Base-by-base conservation (phyloP, 2,113 vertebrate genomes). In the Azemiops feae region DNA sequence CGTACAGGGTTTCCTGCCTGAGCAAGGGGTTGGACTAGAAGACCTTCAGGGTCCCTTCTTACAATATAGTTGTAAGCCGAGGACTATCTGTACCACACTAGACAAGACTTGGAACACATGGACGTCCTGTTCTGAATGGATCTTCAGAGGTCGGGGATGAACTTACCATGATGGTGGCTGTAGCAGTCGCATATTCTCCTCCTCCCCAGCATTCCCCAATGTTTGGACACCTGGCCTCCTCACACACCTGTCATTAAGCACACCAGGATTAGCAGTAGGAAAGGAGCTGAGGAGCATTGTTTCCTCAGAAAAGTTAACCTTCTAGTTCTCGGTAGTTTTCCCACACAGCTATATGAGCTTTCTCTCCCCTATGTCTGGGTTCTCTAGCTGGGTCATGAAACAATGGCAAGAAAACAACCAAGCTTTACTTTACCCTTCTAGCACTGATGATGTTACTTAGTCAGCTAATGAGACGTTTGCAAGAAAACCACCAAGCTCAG, bases 161-260 rank as follows among this genome's bases (percentile, higher is more conserved):
- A 90, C 98, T 98, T 94, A 99, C 99, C 99, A 99, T 99, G 95
- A 99, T 99, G 1, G 99, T 99, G 93, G 99, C 99, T 7, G 99
- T 99, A 0, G 99, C 99, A 0, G 99, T 99, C 55, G 98, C 98
- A 5, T 98, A 98, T 87, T 99, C 99, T 92, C 99, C 99, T 27
- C 99, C 99, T 93, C 99, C 99, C 99, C 99, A 99, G 88, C 99
- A 99, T 90, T 99, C 99, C 12, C 99, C 99, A n/a, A 99, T 99
- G 97, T 99, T 99, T 47, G 99, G 99, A 97, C 99, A 99, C 60
- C 98, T 98, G 20, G 99, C 99, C 97, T 99, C 99, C 96, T 99
- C 99, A 96, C 99, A 99, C 3, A 99, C 99, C 99, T 99, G 85
- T 60, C 86, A 87, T 85, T 43, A 89, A 93, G 88, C 18, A 89